A percentile compares a stretch with the other conserved stretches of the same genome.
phyloP scores from a whole-genome alignment of 1,140 invertebrate species.

The Calosoma granatense region DNA sequence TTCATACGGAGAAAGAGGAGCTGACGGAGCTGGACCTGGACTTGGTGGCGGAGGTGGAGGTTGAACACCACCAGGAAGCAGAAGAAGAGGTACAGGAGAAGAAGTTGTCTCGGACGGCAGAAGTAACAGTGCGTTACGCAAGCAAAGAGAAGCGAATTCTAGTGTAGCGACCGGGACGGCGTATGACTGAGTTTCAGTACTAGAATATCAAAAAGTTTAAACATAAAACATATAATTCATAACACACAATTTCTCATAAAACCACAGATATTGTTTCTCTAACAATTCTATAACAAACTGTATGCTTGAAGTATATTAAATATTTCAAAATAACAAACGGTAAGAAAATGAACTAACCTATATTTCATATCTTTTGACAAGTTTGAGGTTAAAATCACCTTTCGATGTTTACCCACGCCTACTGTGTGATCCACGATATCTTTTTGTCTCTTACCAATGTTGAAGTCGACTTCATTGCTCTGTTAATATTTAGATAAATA shows the following conservation, averaged over 20 bases:
- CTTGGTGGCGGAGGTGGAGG: conserved; percentile 26
- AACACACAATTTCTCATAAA: conserved; percentile 11
- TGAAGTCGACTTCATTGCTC: conserved; percentile 56
- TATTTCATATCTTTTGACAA: conserved; percentile 47
- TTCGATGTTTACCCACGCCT: conserved; percentile 49
- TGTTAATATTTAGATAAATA: conserved; percentile 24
- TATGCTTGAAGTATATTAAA: background rate
- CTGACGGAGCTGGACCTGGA: conserved; percentile 31
- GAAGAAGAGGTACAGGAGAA: conserved; percentile 26
- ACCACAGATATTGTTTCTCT: too few species aligned
- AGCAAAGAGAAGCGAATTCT: conserved; percentile 79
- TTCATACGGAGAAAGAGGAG: conserved; percentile 31
- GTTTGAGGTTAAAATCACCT: conserved; percentile 50
- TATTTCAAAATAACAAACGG: too few species aligned
- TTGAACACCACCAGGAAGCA: conserved; percentile 28
- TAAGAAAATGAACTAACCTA: conserved; percentile 35
- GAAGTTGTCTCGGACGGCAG: conserved; percentile 33
- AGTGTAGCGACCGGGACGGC: conserved; percentile 79
- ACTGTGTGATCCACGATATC: conserved; percentile 52
- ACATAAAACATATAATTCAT: conserved; percentile 7
- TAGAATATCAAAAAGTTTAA: conserved; percentile 20
- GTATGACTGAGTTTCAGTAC: conserved; percentile 54
- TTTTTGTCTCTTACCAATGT: conserved; percentile 48
- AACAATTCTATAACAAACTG: too few species aligned
- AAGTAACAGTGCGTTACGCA: conserved; percentile 72